These are phyloP conservation scores for Smittia aterrima DNA, from an alignment of 2,888 invertebrate species.

Conservation along the genomic window DNA sequence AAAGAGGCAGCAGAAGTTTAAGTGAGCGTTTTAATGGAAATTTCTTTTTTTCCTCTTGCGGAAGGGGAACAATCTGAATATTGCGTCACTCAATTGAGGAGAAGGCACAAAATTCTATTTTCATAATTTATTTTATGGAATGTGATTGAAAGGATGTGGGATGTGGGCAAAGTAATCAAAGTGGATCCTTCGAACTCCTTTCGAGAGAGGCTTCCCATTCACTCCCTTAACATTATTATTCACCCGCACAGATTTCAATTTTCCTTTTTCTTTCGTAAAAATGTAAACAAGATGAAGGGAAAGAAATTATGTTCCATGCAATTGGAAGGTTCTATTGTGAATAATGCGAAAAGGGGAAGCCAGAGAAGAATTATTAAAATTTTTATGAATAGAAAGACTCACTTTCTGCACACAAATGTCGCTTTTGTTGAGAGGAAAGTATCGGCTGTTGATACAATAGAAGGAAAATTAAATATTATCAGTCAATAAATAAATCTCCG, in stretches of 20 bases:
- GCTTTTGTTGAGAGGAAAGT: not conserved
- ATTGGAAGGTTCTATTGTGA: not conserved
- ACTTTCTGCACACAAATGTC: not conserved
- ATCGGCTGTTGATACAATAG: not conserved
- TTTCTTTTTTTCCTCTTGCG: too few species aligned
- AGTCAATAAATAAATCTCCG: conserved; percentile 21
- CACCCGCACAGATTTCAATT: conserved; percentile 15
- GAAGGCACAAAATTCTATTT: too few species aligned
- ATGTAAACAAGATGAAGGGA: conserved; percentile 9
- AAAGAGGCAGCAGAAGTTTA: not conserved
- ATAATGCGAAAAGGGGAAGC: not conserved
- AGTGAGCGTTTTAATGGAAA: too few species aligned
- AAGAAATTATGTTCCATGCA: not conserved
- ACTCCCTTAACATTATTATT: not conserved
- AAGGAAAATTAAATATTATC: conserved; percentile 27
- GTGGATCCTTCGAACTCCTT: too few species aligned
- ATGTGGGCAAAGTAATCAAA: too few species aligned
- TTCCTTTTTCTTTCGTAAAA: conserved; percentile 2
- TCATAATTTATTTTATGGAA: too few species aligned
- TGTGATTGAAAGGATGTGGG: too few species aligned
- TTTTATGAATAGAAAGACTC: conserved; percentile 2
- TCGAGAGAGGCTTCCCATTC: not conserved
- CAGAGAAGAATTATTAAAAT: conserved; percentile 6
- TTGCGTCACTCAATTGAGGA: too few species aligned
- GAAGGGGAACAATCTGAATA: too few species aligned